Percentiles rank a stretch among this genome's conserved stretches.
These are phyloP conservation scores for Dryobotodes eremita DNA, from an alignment of 2,888 invertebrate genomes.

Conservation along the genomic window DNA sequence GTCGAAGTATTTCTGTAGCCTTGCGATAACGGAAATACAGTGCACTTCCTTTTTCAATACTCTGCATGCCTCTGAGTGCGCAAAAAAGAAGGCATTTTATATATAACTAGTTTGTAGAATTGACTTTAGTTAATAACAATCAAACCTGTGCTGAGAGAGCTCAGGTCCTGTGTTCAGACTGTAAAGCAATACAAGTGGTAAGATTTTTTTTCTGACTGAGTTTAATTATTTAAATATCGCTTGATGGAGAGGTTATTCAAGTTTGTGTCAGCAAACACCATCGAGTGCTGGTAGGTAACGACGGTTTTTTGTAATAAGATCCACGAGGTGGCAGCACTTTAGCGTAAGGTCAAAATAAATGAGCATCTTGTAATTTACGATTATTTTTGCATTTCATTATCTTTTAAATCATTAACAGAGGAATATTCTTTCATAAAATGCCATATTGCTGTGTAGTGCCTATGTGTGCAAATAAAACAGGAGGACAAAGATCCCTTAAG, in stretches of 20 bases:
- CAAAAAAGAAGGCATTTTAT: slow-evolving; percentile 34
- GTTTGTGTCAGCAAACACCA: neutral
- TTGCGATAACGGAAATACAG: slow-evolving; percentile 55
- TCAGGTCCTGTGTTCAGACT: neutral
- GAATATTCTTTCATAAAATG: no score
- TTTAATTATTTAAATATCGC: neutral
- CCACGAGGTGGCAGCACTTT: no score
- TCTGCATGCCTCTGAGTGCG: slow-evolving; percentile 17
- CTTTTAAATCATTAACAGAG: no score
- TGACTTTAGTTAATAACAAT: slow-evolving; percentile 34
- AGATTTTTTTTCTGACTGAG: neutral
- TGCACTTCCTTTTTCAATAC: slow-evolving; percentile 39
- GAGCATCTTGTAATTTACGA: no score
- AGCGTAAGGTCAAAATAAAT: no score
- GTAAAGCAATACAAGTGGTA: slow-evolving; percentile 27
- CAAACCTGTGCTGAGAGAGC: slow-evolving; percentile 14
- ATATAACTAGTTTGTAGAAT: slow-evolving; percentile 47
- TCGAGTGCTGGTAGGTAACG: neutral
- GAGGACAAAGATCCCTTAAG: no score
- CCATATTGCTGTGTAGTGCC: no score
- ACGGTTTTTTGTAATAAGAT: no score
- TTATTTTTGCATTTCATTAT: no score
- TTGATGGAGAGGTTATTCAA: neutral
- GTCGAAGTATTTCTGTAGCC: slow-evolving; percentile 29
- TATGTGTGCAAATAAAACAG: no score